Percentiles rank a stretch among this genome's conserved stretches.
Conservation (phyloP, 2,113 vertebrate species). For the Oenanthe melanoleuca region DNA sequence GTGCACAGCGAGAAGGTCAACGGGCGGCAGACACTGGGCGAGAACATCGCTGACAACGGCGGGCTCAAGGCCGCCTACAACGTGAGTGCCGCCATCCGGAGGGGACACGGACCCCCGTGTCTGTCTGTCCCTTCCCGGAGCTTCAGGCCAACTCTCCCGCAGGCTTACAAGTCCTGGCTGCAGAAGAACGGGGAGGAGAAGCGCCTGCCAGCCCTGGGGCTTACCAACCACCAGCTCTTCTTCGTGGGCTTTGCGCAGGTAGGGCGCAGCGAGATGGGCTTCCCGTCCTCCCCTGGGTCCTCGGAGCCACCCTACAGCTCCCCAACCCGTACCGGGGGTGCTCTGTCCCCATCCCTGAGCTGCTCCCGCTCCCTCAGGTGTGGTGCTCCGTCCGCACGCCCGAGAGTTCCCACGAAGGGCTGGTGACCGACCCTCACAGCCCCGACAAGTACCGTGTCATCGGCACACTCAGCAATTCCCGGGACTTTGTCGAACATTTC, state of each 20-base stretch:
- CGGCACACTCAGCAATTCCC: slow-evolving; percentile 95
- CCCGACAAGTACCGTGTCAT: slow-evolving; percentile 93
- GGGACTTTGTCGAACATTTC: slow-evolving; percentile 92
- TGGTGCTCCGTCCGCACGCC: slow-evolving; percentile 97
- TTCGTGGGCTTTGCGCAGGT: slow-evolving; percentile 98
- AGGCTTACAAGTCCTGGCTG: slow-evolving; percentile 93
- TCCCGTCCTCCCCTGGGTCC: not conserved
- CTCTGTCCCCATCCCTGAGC: not conserved
- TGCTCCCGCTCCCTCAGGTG: slow-evolving; percentile 74
- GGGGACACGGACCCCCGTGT: accelerated
- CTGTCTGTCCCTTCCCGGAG: not conserved
- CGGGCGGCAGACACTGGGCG: slow-evolving; percentile 91
- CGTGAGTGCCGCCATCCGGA: slow-evolving; percentile 60
- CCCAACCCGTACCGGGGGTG: accelerated
- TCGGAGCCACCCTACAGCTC: not conserved
- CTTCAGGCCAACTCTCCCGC: not conserved
- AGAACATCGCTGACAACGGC: slow-evolving; percentile 96
- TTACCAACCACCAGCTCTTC: slow-evolving; percentile 97
- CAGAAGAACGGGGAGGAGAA: slow-evolving; percentile 87
- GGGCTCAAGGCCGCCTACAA: slow-evolving; percentile 96
- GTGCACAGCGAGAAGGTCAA: slow-evolving; percentile 92
- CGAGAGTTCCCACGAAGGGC: slow-evolving; percentile 95
- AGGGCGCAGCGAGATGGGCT: not conserved
- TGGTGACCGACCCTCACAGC: slow-evolving; percentile 96
- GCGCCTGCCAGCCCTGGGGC: slow-evolving; percentile 87